These are phyloP conservation scores for Lytechinus variegatus DNA, from an alignment of 35 echinoderm and acorn worm genomes.

Conservation along the genomic window DNA sequence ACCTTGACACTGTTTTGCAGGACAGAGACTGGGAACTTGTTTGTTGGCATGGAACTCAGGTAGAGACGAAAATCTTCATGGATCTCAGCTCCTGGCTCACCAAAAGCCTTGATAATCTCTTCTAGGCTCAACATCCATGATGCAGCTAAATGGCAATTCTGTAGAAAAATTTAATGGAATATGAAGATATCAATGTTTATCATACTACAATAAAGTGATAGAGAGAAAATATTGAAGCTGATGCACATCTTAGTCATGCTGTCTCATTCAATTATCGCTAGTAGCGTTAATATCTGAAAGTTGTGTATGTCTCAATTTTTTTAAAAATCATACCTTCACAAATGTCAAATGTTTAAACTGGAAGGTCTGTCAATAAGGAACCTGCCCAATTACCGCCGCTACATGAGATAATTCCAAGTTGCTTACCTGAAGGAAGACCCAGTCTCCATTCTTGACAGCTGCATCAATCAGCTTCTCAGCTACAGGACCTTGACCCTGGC, in stretches of 20 bases:
- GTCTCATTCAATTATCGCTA: too few relatives aligned
- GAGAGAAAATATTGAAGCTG: neutral
- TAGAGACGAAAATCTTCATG: constrained; percentile 96
- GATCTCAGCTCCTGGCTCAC: constrained; percentile 93
- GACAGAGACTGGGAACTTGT: constrained; percentile 94
- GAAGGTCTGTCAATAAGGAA: neutral
- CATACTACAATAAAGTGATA: neutral
- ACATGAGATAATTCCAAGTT: neutral
- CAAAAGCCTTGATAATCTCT: constrained; percentile 84
- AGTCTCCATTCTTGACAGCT: constrained; percentile 91
- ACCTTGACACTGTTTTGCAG: constrained; percentile 99
- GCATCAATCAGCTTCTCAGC: constrained; percentile 95
- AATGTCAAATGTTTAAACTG: too few relatives aligned
- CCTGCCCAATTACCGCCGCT: neutral
- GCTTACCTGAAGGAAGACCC: constrained; percentile 97
- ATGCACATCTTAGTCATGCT: neutral
- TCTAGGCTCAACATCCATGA: constrained; percentile 99
- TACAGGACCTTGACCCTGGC: constrained; percentile 96
- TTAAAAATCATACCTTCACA: too few relatives aligned
- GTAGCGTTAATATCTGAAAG: too few relatives aligned
- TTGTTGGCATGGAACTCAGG: constrained; percentile 98
- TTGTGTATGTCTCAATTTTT: too few relatives aligned
- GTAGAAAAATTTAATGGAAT: neutral
- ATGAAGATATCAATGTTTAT: neutral
- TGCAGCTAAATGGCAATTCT: constrained; percentile 98